These are phyloP conservation scores for Tenebrosternarchus preto DNA, from an alignment of 2,113 vertebrate species.

Conservation along the genomic window DNA sequence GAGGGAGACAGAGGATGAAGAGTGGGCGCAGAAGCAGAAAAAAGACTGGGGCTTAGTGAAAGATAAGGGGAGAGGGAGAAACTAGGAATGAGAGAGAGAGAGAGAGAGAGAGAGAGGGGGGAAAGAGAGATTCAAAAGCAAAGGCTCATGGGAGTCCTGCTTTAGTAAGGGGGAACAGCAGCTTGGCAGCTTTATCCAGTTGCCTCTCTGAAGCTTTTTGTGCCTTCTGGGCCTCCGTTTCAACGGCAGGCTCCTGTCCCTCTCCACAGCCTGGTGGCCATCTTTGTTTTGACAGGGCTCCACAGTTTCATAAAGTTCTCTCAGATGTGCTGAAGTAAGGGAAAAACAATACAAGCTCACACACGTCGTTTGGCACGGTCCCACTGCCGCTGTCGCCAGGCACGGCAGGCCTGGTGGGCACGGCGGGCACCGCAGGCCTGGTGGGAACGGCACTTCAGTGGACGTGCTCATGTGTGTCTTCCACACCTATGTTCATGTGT, in stretches of 20 bases:
- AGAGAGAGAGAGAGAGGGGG: constrained; percentile 64
- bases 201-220: constrained; percentile 75
- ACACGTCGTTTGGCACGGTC: constrained; percentile 54
- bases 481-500: too few relatives aligned
- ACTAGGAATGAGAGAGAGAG: not conserved
- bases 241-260: constrained; percentile 58
- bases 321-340: constrained; percentile 86
- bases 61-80: not conserved
- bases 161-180: constrained; percentile 64
- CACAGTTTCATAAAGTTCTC: constrained; percentile 84
- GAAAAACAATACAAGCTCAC: constrained; percentile 79
- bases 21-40: constrained; percentile 1
- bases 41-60: not conserved
- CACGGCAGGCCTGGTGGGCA: too few relatives aligned
- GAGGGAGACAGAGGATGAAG: too few relatives aligned
- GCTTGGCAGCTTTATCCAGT: too few relatives aligned
- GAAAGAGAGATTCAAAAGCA: constrained; percentile 34
- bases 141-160: constrained; percentile 93
- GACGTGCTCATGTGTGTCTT: not conserved
- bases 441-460: not conserved
- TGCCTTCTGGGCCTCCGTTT: too few relatives aligned
- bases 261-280: constrained; percentile 79
- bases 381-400: constrained; percentile 10
- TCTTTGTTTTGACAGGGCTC: constrained; percentile 91
- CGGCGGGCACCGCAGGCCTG: too few relatives aligned